A percentile compares a stretch with the other conserved stretches of the same genome.
phyloP scores from a whole-genome alignment of 2,113 vertebrate genomes.

The Pipa parva region DNA sequence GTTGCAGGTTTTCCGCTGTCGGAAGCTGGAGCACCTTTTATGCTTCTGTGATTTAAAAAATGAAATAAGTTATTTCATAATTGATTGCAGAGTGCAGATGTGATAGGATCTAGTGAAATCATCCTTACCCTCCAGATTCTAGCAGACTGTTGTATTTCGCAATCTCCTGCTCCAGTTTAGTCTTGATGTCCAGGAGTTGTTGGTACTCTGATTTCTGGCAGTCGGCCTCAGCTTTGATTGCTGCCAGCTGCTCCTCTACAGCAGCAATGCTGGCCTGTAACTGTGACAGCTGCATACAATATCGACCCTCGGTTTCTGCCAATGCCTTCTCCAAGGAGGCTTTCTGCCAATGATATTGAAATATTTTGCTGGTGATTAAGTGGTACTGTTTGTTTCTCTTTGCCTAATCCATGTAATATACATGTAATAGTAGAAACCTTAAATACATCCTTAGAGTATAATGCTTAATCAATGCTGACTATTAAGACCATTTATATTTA shows the following conservation, averaged over 20 bases:
- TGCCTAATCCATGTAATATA: no score
- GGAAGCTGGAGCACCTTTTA: no score
- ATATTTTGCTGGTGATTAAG: neutral
- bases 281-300: slow-evolving; percentile 56
- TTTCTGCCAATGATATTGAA: slow-evolving; percentile 63
- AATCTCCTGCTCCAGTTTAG: slow-evolving; percentile 59
- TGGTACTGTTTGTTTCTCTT: no score
- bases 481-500: no score
- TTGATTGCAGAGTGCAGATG: neutral
- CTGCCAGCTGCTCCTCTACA: slow-evolving; percentile 66
- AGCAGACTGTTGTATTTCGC: slow-evolving; percentile 59
- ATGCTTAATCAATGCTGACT: no score
- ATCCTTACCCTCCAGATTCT: slow-evolving; percentile 44
- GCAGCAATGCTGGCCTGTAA: slow-evolving; percentile 61
- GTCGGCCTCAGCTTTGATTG: slow-evolving; percentile 60
- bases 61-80: no score
- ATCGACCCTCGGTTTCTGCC: slow-evolving; percentile 64
- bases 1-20: no score
- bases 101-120: neutral
- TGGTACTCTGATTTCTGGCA: slow-evolving; percentile 66
- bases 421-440: no score
- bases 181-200: slow-evolving; percentile 60
- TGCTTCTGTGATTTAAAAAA: no score
- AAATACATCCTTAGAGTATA: no score
- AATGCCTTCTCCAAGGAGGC: slow-evolving; percentile 68